These are phyloP conservation scores for Pseudolycoriella hygida DNA, from an alignment of 2,888 invertebrate species.

Conservation along the genomic window DNA sequence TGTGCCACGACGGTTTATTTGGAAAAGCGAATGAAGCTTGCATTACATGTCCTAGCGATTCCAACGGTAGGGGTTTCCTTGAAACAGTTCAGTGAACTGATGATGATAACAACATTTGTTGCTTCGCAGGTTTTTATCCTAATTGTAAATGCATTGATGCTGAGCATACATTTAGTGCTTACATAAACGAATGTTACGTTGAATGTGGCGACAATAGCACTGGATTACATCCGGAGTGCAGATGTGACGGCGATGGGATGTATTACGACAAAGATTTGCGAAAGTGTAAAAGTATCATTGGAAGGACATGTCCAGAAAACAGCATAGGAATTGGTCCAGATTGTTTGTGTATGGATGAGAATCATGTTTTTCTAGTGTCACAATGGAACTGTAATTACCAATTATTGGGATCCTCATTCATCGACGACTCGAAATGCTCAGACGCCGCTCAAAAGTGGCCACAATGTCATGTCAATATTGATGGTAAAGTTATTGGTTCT, in stretches of 20 bases:
- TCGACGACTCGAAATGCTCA: neutral
- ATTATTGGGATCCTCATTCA: neutral
- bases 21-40: neutral
- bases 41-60: neutral
- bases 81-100: neutral
- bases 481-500: no score
- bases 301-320: neutral
- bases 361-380: neutral
- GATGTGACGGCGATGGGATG: neutral
- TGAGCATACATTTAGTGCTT: neutral
- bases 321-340: constrained; percentile 2
- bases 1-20: neutral
- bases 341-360: neutral
- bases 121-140: neutral
- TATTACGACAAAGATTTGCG: neutral
- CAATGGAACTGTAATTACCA: neutral
- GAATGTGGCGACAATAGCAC: neutral
- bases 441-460: neutral
- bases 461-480: neutral
- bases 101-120: no score
- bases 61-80: neutral
- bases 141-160: neutral
- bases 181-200: neutral
- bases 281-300: neutral
- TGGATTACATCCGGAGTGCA: neutral